Percentiles rank a stretch among this genome's conserved stretches.
phyloP scores from a whole-genome alignment of 2,797 vertebrate species.

The Odontamblyopus rebecca region DNA sequence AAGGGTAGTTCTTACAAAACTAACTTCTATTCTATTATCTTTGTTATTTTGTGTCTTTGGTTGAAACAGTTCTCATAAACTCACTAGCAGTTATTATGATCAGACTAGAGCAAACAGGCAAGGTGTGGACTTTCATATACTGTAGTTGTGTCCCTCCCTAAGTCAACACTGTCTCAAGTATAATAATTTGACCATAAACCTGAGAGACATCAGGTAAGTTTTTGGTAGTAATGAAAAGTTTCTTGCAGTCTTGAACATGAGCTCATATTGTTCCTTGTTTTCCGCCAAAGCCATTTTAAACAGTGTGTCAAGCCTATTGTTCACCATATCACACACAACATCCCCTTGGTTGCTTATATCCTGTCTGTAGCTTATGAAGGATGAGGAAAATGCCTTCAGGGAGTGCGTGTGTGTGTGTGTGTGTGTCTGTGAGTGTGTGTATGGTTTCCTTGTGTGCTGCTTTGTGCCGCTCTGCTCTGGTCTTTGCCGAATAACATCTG shows the following conservation, averaged over 20 bases:
- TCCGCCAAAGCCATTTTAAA: conserved; percentile 25
- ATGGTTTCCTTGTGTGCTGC: conserved; percentile 12
- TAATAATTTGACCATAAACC: conserved; percentile 1
- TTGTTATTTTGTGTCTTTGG: background rate
- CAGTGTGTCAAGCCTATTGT: conserved; percentile 55
- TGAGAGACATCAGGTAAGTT: background rate
- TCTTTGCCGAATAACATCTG: conserved; percentile 46
- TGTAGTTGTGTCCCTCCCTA: conserved; percentile 25
- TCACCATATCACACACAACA: conserved; percentile 50
- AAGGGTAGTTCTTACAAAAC: background rate
- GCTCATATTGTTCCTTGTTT: conserved; percentile 29
- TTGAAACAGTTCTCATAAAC: conserved; percentile 20
- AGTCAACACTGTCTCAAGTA: conserved; percentile 34
- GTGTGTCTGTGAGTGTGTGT: conserved; percentile 6
- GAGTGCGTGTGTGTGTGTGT: conserved; percentile 6
- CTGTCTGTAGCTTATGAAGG: conserved; percentile 38
- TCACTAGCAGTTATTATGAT: conserved; percentile 11
- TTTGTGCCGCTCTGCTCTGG: conserved; percentile 23
- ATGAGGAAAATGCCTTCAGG: conserved; percentile 17
- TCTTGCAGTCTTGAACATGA: conserved; percentile 15
- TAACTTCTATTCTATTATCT: background rate
- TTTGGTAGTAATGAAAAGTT: background rate
- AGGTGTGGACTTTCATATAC: conserved; percentile 17
- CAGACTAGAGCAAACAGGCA: conserved; percentile 36
- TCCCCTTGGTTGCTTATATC: conserved; percentile 42